Evolutionary conservation across 1,140 invertebrate species (phyloP), one percentile per base, ranked within the genome.

Genomic region (Chironomus tepperi): DNA sequence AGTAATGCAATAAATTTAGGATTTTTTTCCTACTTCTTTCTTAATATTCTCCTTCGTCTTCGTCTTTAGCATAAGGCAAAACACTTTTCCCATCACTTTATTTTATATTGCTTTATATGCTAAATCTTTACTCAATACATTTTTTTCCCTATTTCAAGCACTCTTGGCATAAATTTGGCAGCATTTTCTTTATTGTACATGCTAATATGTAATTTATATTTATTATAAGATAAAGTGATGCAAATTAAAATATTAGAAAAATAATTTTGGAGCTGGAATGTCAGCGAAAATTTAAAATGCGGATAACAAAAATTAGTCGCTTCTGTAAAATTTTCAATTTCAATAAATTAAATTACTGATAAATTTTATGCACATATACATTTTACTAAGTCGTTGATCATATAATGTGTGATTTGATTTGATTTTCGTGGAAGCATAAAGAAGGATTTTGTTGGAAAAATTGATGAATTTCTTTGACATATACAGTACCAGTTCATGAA

Each of bases 1-100:
- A 57, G 47, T 70, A 19, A 70, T 70, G 19, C 65, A 70, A 70
- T 70, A 70, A 70, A 70, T 70, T 70, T 70, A 21, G 65, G 65
- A 70, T 70, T 70, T 70, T 19, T 34, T n/a, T 57, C 65, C 16
- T 9, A 70, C 19, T 70, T 18, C 47, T 57, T n/a, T 34, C 24
- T 34, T 34, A 34, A 34, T 34, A 34, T 34, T 34, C 5, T 34
- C 24, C n/a, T n/a, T n/a, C 24, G 24, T 34, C 24, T 34, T 34
- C n/a, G 47, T 57, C n/a, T 57, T 57, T 7, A n/a, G 47, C 47
- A 57, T 57, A n/a, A 57, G 9, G 47, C 9, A 57, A 19, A 8
- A 67, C n/a, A 70, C 47, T 12, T 57, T n/a, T 57, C 47, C 12
- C 47, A 57, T 12, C 47, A 57, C 47, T 57, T 57, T 57, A 57